Base-by-base conservation (phyloP, 2,797 vertebrate species). In the Melopsittacus undulatus region DNA sequence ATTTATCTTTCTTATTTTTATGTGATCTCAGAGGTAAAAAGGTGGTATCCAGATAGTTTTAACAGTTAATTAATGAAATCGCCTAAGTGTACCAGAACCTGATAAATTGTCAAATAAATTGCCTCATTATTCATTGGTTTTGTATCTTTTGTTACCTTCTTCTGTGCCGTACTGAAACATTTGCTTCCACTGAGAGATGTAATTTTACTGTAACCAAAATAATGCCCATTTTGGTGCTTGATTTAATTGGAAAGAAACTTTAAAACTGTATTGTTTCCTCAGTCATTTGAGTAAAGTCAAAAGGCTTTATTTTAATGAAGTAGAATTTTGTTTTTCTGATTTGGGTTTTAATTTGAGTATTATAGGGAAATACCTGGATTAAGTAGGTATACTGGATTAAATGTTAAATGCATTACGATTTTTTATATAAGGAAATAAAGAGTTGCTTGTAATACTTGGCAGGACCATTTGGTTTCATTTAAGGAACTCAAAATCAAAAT, bases 241-340 rank as follows among this genome's bases (percentile, higher is more conserved):
- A 70, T 90, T 82, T 45, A 74, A 80, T 67, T 42, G 67, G 32
- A 72, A 90, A 77, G 46, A 59, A 87, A 87, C 32, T 29, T 45
- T 61, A 84, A 87, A 90, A 67, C 40, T 87, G 79, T 73, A 34
- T 81, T 92, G 61, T 93, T 90, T 79, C 56, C 21, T 84, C 36
- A 67, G 78, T 62, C 43, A 52, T 77, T 94, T 87, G 34, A 84
- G 67, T 90, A 83, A 93, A 87, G 46, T 82, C 15, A 82, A 76
- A 95, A 89, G 54, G 27, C 19, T 51, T 78, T 72, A 84, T 83
- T 87, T 89, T 88, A 95, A 90, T 84, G 59, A 79, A 88, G 30
- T 61, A 26, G 29, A 93, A 95, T 84, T 73, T 45, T 56, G n/a
- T 84, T 36, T 86, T 86, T 84, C 67, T 84, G 59, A 69, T 80